phyloP scores from a whole-genome alignment of 2,888 invertebrate genomes.

The Papilio elwesi region DNA sequence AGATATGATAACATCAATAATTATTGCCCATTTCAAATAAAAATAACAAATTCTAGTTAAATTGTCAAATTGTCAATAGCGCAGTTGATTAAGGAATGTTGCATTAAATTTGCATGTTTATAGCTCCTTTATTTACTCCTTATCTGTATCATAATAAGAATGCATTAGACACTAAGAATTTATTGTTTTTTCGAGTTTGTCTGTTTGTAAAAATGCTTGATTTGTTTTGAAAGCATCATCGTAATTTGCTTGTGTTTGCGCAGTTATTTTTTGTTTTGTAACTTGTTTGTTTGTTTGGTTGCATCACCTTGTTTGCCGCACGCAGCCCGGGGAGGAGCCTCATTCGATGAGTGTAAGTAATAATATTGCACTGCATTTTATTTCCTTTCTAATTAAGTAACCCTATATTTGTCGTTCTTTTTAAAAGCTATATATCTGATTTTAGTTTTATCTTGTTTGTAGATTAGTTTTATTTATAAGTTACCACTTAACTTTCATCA shows the following conservation, averaged over 20 bases:
- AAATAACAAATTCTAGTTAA: background rate
- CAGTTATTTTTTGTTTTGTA: slow-evolving; percentile 66
- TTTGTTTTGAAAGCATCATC: slow-evolving; percentile 12
- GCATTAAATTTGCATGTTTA: slow-evolving; percentile 3
- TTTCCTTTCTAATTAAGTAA: slow-evolving; percentile 22
- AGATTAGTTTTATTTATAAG: too few species aligned
- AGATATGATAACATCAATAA: background rate
- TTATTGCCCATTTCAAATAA: background rate
- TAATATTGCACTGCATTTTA: slow-evolving; percentile 43
- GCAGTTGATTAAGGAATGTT: background rate
- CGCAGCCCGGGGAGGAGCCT: slow-evolving; percentile 87
- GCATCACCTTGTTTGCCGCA: slow-evolving; percentile 80
- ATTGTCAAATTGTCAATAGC: background rate
- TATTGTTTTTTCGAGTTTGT: slow-evolving; percentile 9
- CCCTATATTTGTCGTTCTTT: too few species aligned
- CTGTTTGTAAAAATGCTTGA: slow-evolving; percentile 33
- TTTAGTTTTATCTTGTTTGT: too few species aligned
- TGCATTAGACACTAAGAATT: background rate
- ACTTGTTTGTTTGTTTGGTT: slow-evolving; percentile 71
- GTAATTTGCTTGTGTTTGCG: slow-evolving; percentile 45
- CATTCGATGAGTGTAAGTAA: slow-evolving; percentile 89
- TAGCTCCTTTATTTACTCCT: too few species aligned
- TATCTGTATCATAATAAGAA: background rate
- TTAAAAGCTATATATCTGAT: too few species aligned
- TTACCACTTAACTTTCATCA: too few species aligned